phyloP scores from a whole-genome alignment of 1,140 invertebrate genomes.

The Trachymyrmex septentrionalis region DNA sequence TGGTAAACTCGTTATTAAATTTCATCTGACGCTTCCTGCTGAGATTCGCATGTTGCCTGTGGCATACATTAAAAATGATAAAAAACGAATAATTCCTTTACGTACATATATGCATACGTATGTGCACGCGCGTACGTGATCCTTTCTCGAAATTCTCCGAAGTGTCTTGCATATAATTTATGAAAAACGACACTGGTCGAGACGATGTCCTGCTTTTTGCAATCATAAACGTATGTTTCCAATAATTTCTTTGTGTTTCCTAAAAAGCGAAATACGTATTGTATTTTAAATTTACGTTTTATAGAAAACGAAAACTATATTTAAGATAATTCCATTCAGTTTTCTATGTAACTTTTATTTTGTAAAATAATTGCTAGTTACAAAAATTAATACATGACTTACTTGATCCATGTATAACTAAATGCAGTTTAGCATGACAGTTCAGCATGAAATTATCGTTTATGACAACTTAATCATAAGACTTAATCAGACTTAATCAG shows the following conservation, averaged over 20 bases:
- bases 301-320: not conserved
- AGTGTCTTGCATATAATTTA: constrained; percentile 21
- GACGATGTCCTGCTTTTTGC: not conserved
- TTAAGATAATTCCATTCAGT: not conserved
- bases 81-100: constrained; percentile 13
- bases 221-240: not conserved
- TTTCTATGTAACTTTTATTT: not conserved
- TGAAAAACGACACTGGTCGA: not conserved
- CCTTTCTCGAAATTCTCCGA: constrained; percentile 38
- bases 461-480: not conserved
- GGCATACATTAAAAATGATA: not conserved
- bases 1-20: constrained; percentile 21
- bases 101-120: not conserved
- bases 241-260: not conserved
- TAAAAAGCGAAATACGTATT: not conserved
- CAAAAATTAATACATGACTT: not conserved
- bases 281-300: not conserved
- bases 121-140: not conserved
- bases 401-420: not conserved
- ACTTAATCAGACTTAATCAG: too few species aligned
- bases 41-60: not conserved
- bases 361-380: not conserved
- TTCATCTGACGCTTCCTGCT: constrained; percentile 4
- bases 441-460: constrained; percentile 5
- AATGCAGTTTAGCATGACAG: not conserved